A percentile compares a stretch with the other conserved stretches of the same genome.
These are phyloP conservation scores for Danio jaintianensis DNA, from an alignment of 2,797 vertebrate species.

Conservation along the genomic window DNA sequence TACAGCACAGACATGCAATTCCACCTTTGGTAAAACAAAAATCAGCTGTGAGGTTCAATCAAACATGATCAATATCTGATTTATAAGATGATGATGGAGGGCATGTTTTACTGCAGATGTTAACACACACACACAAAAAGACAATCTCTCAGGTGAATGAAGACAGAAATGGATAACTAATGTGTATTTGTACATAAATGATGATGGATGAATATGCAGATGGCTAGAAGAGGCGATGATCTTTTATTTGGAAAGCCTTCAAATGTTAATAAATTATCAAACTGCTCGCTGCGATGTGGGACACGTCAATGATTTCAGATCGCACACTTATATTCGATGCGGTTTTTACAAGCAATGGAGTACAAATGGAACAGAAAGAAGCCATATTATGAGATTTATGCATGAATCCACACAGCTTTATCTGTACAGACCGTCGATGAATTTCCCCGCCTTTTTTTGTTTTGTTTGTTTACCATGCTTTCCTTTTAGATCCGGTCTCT, in stretches of 20 bases:
- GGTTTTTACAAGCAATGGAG: conserved; percentile 73
- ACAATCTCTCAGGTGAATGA: conserved; percentile 59
- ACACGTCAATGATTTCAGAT: conserved; percentile 30
- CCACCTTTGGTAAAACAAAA: conserved; percentile 82
- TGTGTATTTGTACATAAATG: conserved; percentile 42
- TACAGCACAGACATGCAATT: conserved; percentile 99
- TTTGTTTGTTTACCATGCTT: conserved; percentile 68
- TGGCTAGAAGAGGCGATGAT: conserved; percentile 51
- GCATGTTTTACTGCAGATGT: conserved; percentile 74
- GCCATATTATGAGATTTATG: conserved; percentile 36
- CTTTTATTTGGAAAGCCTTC: conserved; percentile 29
- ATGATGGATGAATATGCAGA: conserved; percentile 46
- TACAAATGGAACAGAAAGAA: conserved; percentile 50
- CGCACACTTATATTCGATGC: conserved; percentile 60
- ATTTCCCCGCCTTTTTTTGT: neutral
- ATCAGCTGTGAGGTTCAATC: conserved; percentile 89
- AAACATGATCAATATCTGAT: conserved; percentile 84
- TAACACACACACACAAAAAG: conserved; percentile 54
- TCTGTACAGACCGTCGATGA: conserved; percentile 62
- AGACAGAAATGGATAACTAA: conserved; percentile 48
- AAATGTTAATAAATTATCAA: conserved; percentile 55
- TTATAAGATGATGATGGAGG: conserved; percentile 82
- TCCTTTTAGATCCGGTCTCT: conserved; percentile 69
- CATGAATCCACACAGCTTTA: conserved; percentile 66
- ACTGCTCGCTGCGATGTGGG: conserved; percentile 33